Base-by-base conservation (phyloP, 2,888 invertebrate species). In the Drosophila robusta region DNA sequence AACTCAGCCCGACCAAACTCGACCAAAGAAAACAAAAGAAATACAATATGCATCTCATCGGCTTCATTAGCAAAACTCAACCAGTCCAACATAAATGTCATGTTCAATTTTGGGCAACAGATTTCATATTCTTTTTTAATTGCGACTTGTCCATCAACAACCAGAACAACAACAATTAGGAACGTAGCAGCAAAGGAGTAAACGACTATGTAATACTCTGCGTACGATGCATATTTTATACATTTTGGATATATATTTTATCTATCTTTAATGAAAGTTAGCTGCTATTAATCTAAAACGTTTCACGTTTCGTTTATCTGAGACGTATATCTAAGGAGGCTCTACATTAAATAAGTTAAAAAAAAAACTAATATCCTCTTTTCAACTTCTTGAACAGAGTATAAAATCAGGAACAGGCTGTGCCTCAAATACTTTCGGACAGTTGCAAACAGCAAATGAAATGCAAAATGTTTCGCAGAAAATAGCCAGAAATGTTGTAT, bases 51-150 rank as follows among this genome's bases (percentile, higher is more conserved):
- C 67, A 56, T 24, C 63, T 65, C n/a, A n/a, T n/a, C 14, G n/a
- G 62, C 47, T 74, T 81, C 78, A 85, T 82, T 85, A 81, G 41
- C 44, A 85, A 65, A 72, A 39, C 54, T 24, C 58, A 65, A 18
- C 22, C 51, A 50, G 49, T 39, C 36, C 64, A 32, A 60, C 54
- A 45, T 41, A 70, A 72, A 70, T 79, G 87, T 79, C 87, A 70
- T 83, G 81, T 77, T 66, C 77, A 79, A 83, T 83, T 79, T 66
- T 45, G 44, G 47, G 44, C 55, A 72, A 75, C 70, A 75, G 84
- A 71, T 67, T 70, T 78, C 74, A 74, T 65, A 63, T 63, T 71
- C 70, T 45, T 64, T 78, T 62, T 68, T 72, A 70, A 83, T 78
- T 80, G 76, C 42, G 38, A 41, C 57, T 65, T 72, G 83, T 86